Conservation (phyloP, 2,888 invertebrate genomes). For the Nomada ruficornis region DNA sequence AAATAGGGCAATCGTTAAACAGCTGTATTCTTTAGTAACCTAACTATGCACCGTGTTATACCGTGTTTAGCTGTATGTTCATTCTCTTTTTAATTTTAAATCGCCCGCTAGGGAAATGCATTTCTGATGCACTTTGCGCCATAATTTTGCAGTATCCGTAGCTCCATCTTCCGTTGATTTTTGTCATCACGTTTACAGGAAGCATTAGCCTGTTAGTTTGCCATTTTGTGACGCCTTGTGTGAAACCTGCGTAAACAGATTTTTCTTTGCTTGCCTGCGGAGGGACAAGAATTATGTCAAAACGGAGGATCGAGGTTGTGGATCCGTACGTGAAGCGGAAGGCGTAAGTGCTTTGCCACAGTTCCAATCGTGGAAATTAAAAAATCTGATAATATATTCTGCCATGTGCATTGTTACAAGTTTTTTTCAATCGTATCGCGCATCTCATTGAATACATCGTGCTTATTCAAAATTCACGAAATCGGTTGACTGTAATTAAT, state of each 20-base stretch:
- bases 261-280: slow-evolving; percentile 59
- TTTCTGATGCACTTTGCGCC: not conserved
- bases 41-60: slow-evolving; percentile 90
- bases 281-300: slow-evolving; percentile 87
- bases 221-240: slow-evolving; percentile 82
- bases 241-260: slow-evolving; percentile 72
- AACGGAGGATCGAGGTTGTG: slow-evolving; percentile 93
- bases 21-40: slow-evolving; percentile 84
- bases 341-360: slow-evolving; percentile 86
- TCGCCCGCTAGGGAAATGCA: not conserved
- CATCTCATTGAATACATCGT: slow-evolving; percentile 17
- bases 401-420: slow-evolving; percentile 71
- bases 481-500: not conserved
- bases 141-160: slow-evolving; percentile 10
- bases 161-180: slow-evolving; percentile 59
- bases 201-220: slow-evolving; percentile 74
- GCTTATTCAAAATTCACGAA: not conserved
- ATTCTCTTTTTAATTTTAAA: not conserved
- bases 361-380: not conserved
- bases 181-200: slow-evolving; percentile 44
- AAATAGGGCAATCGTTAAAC: slow-evolving; percentile 67
- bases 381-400: slow-evolving; percentile 30
- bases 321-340: slow-evolving; percentile 93
- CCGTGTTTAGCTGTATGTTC: too few relatives aligned
- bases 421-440: slow-evolving; percentile 53